phyloP scores from a whole-genome alignment of 2,888 invertebrate genomes.

The Pristionchus maxplancki region DNA sequence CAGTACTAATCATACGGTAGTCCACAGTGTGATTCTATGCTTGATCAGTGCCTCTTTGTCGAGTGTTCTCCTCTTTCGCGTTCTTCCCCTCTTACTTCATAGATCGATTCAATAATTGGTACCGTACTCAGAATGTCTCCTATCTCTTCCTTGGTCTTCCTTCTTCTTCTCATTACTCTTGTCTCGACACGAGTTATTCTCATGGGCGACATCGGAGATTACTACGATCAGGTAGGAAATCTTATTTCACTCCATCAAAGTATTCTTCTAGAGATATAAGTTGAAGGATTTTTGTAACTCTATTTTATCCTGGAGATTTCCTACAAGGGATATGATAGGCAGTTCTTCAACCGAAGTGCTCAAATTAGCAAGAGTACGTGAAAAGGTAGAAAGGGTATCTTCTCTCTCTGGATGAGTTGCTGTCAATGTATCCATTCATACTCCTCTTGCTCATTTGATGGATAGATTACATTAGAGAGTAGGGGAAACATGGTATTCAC shows the following conservation, averaged over 20 bases:
- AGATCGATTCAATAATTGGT: background rate
- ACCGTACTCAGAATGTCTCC: slow-evolving; percentile 29
- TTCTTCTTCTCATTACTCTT: slow-evolving; percentile 4
- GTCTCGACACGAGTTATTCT: slow-evolving; percentile 15
- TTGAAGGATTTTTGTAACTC: too few relatives aligned
- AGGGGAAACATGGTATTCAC: background rate
- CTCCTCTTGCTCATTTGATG: background rate
- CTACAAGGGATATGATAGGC: background rate
- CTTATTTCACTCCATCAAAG: background rate
- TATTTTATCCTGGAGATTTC: too few relatives aligned
- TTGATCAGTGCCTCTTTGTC: background rate
- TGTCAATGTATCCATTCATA: background rate
- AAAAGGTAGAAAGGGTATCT: background rate
- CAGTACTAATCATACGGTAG: slow-evolving; percentile 19
- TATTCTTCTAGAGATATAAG: too few relatives aligned
- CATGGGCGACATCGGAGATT: background rate
- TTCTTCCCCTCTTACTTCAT: background rate
- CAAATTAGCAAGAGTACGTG: background rate
- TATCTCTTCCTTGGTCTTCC: slow-evolving; percentile 32
- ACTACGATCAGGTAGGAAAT: background rate
- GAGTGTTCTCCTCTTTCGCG: background rate
- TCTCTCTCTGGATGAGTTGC: background rate
- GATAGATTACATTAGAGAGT: slow-evolving; percentile 13
- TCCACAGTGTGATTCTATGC: background rate
- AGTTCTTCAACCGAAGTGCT: background rate